A percentile compares a stretch with the other conserved stretches of the same genome.
Conservation (phyloP, 2,888 invertebrate genomes). For the Cheilosia grossa region DNA sequence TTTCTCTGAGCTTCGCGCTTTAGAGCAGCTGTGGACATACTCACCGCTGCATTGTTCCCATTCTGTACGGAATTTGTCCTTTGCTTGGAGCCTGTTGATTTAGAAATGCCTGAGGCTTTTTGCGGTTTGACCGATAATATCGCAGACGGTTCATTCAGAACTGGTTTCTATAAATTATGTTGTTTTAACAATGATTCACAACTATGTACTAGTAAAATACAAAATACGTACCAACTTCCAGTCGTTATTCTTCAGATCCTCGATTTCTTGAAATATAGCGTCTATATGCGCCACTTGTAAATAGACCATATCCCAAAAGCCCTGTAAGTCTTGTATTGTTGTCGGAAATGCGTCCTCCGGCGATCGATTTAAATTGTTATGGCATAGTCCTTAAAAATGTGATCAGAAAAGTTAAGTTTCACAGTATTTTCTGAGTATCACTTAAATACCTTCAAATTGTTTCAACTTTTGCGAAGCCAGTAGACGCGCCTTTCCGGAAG, state of each 20-base stretch:
- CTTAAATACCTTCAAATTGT: slow-evolving; percentile 91
- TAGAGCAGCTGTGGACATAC: slow-evolving; percentile 83
- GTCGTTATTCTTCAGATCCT: slow-evolving; percentile 85
- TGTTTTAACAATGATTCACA: background rate
- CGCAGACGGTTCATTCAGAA: slow-evolving; percentile 64
- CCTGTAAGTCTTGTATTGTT: slow-evolving; percentile 94
- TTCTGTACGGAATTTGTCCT: slow-evolving; percentile 52
- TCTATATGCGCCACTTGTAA: slow-evolving; percentile 95
- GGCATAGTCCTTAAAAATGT: slow-evolving; percentile 85
- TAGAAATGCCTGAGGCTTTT: slow-evolving; percentile 77
- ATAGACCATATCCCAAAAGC: slow-evolving; percentile 99
- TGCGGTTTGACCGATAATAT: slow-evolving; percentile 76
- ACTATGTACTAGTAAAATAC: background rate
- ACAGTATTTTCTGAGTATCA: background rate
- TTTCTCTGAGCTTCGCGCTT: slow-evolving; percentile 90
- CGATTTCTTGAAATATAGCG: slow-evolving; percentile 89
- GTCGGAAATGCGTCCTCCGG: slow-evolving; percentile 93
- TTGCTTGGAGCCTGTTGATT: slow-evolving; percentile 75
- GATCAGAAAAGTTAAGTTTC: background rate
- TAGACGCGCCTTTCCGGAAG: slow-evolving; percentile 95
- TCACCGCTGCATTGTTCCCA: slow-evolving; percentile 76
- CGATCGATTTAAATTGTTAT: slow-evolving; percentile 87
- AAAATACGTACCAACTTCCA: slow-evolving; percentile 86
- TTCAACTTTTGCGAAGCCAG: slow-evolving; percentile 96
- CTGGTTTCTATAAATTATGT: slow-evolving; percentile 76